Evolutionary conservation across 2,797 vertebrate genomes (phyloP), one percentile per base, ranked within the genome.

Genomic region (Cyclura pinguis): DNA sequence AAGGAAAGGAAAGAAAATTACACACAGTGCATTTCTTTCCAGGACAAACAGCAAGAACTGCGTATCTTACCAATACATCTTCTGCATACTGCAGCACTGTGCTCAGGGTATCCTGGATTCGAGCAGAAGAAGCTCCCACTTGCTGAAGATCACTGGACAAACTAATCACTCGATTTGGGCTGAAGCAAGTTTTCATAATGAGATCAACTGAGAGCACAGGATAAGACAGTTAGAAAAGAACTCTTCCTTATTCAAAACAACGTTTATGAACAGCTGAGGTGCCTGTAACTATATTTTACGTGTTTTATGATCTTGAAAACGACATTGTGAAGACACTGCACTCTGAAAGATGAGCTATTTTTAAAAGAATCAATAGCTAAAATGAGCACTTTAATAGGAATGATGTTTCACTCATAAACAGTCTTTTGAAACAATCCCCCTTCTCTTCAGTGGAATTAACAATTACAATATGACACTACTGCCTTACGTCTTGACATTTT

Each of bases 61-160:
- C 5, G 14, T 8, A 67, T 91, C 98, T 98, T 95, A 99, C 99
- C 98, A 99, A 94, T 42, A 99, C 99, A 2, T 99, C 99, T 90
- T 99, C 99, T 0, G 99, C 98, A 62, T 99, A 99, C 6, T 98
- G 96, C 10, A 99, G 96, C 90, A 99, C 98, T 0, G 98, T 99
- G 93, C 97, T 95, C 57, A 99, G 97, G 95, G 99, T 99, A 64
- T 99, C 99, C 96, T 99, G 99, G 67, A 99, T 95, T 76, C 98
- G 97, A 59, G 97, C 97, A 0, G 98, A 99, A 0, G 98, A 98
- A 2, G 97, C 88, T 0, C 95, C 98, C 80, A 99, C 99, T 96
- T 99, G 99, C 91, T 98, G 98, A 50, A 99, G 97, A 94, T 99
- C 99, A 84, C 98, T 98, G 72, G 99, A 99, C 93, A 99, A 96